Base-by-base conservation (phyloP, 1,140 invertebrate genomes). In the Trichonephila clavipes region DNA sequence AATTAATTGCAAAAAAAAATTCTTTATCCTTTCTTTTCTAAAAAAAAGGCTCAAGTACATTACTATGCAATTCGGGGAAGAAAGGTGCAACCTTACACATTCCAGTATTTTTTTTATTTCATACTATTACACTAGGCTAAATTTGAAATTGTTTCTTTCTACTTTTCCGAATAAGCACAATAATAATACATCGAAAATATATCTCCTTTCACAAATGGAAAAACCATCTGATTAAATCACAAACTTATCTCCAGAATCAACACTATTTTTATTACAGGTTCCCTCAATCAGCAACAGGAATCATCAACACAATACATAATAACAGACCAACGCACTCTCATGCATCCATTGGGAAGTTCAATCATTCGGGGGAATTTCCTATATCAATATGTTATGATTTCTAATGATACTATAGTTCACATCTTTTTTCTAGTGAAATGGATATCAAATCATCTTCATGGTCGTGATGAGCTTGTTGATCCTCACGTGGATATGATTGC, bases 331-430 rank as follows among this genome's bases (percentile, higher is more conserved):
- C 69, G 24, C 1, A 28, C 14, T 72, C 28, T 24, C 28, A 19
- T 14, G 16, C 28, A 34, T 40, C 72, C 34, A 77, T 77, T 77
- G 34, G 4, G 72, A 34, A 77, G 18, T 77, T 77, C 34, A 28
- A 28, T 40, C 28, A 34, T 40, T 34, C 72, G 34, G 34, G 28
- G 72, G 72, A 77, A 14, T 64, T 34, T 77, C 72, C 18, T 77
- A 77, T 77, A 77, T 40, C 72, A 40, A 77, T 77, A 77, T 77
- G 14, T 28, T 77, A 34, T 77, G 14, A 77, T 77, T 77, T 77
- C 34, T 77, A 69, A 69, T 24, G 19, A 24, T 24, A 7, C 66
- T 69, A 69, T 28, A 69, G n/a, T 69, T 77, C 14, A 34, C 28
- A 40, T 40, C 28, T 77, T 34, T 21, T 69, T 34, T 34, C 16